Percentiles rank a stretch among this genome's conserved stretches.
Evolutionary conservation across 2,797 vertebrate genomes (phyloP).

Genomic region (Falco cherrug): DNA sequence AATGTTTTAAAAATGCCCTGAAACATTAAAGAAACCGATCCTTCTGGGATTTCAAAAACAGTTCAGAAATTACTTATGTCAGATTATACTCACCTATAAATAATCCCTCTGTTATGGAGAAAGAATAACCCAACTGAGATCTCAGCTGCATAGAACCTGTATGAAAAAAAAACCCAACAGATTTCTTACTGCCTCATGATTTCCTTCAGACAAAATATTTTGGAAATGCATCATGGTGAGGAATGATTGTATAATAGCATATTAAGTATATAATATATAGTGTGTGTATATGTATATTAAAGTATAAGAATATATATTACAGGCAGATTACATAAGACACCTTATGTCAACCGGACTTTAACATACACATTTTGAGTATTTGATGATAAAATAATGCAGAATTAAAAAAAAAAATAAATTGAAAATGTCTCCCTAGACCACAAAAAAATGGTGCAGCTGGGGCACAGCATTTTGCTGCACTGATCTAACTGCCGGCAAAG

Average conservation of each 20-base stretch:
- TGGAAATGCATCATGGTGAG: not conserved
- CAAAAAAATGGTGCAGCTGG: not conserved
- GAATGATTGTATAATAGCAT: not conserved
- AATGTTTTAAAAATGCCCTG: not conserved
- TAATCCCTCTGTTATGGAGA: conserved; percentile 90
- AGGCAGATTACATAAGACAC: not conserved
- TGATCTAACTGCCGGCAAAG: not conserved
- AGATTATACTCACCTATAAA: conserved; percentile 87
- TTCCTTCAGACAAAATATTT: not conserved
- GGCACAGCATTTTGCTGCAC: not conserved
- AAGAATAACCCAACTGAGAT: conserved; percentile 95
- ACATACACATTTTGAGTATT: not conserved
- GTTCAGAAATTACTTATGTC: not conserved
- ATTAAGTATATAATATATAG: not conserved
- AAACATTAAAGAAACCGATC: not conserved
- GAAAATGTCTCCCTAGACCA: not conserved
- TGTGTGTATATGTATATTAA: not conserved
- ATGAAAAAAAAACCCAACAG: conserved; percentile 20
- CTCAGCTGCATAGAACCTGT: conserved; percentile 97
- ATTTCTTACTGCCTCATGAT: not conserved
- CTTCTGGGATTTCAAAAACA: not conserved
- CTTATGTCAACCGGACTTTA: not conserved
- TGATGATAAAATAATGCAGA: not conserved
- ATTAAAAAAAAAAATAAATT: not conserved
- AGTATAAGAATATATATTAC: not conserved